Evolutionary conservation across 2,113 vertebrate genomes (phyloP), one percentile per base, ranked within the genome.

Genomic region (Tiliqua scincoides): DNA sequence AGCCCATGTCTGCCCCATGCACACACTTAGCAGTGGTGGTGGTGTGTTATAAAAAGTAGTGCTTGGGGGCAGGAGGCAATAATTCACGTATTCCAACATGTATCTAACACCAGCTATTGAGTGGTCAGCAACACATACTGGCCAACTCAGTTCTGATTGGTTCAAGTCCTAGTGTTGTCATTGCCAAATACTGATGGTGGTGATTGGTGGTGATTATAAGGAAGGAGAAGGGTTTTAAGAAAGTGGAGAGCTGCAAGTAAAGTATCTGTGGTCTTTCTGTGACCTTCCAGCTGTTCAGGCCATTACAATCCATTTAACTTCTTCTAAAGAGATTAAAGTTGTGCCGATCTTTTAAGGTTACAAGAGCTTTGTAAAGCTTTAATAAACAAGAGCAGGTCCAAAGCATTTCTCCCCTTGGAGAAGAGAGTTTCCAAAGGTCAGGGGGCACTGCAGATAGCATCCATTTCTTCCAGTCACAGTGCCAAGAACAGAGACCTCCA

Each of bases 391-490:
- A 12, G 6, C 62, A 88, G 70, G 10, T 76, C 43, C 79, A 59
- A 82, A 85, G 70, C 75, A 32, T n/a, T 90, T 85, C 37, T 72
- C 4, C 1, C 8, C 37, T 57, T 67, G 80, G 82, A 89, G 85
- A 76, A 35, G 2, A 79, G 62, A 62, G 43, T 75, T 57, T 52
- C 77, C n/a, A 17, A 73, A 21, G 70, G 54, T n/a, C 59, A 57
- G 68, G 67, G 40, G 11, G 10, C 9, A 85, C 54, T 0, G 18
- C 27, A 35, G 65, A 32, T 52, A 40, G 2, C 32, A 43, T 21
- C 48, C 52, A 79, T 57, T 79, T 35, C 40, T 15, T n/a, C 35
- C 37, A 43, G 7, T 59, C 40, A 87, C 20, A 11, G 27, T 81
- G 54, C 52, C 32, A 82, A 68, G 43, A 10, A 71, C n/a, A 77